Conservation (phyloP, 1,140 invertebrate species). For the Drosophila pseudoobscura region DNA sequence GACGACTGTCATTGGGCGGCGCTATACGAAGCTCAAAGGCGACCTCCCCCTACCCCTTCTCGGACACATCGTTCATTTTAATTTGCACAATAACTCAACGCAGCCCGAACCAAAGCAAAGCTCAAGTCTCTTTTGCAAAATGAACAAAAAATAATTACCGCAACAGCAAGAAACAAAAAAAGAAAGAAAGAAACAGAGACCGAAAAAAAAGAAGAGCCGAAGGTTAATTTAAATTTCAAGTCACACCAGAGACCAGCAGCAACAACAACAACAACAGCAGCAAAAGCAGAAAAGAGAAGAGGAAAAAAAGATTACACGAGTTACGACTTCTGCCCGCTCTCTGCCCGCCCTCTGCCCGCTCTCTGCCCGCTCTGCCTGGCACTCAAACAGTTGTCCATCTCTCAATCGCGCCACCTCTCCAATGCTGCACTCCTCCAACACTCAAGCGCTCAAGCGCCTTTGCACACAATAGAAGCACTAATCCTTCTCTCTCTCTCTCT, state of each 20-base stretch:
- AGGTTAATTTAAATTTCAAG: slow-evolving; percentile 80
- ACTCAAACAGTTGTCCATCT: no score
- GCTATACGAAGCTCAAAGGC: slow-evolving; percentile 65
- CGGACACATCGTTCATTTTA: slow-evolving; percentile 81
- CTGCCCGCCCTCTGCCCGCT: neutral
- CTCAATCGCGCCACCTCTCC: no score
- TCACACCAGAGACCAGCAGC: slow-evolving; percentile 48
- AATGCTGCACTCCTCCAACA: no score
- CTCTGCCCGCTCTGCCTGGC: no score
- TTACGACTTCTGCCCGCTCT: slow-evolving; percentile 13
- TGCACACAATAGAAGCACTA: no score
- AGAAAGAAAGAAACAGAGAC: slow-evolving; percentile 26
- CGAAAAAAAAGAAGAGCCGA: slow-evolving; percentile 14
- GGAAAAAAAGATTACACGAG: slow-evolving; percentile 29
- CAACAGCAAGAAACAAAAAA: slow-evolving; percentile 23
- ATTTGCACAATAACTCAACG: slow-evolving; percentile 67
- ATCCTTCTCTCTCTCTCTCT: no score
- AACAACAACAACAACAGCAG: neutral
- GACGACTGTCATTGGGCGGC: slow-evolving; percentile 35
- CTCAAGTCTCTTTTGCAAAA: slow-evolving; percentile 32
- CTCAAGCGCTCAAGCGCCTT: no score
- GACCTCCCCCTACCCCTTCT: slow-evolving; percentile 22
- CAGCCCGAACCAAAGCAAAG: slow-evolving; percentile 17
- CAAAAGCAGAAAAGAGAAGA: no score
- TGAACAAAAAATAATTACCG: slow-evolving; percentile 45